phyloP scores from a whole-genome alignment of 2,888 invertebrate genomes.

The Epistrophe grossulariae region DNA sequence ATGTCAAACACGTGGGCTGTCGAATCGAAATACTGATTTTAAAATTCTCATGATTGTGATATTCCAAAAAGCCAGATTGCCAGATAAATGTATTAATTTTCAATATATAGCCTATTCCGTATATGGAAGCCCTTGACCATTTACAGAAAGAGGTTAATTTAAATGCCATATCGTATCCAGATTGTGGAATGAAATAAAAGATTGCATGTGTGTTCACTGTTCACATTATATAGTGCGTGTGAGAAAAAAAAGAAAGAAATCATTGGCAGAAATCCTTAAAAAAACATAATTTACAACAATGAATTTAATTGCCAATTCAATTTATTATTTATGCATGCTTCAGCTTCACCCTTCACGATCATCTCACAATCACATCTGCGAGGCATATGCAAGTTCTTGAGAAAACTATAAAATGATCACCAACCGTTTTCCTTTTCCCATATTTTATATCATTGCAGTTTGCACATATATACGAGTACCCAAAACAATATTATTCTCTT shows the following conservation, averaged over 20 bases:
- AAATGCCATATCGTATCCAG: slow-evolving; percentile 3
- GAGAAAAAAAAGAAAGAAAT: slow-evolving; percentile 22
- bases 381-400: slow-evolving; percentile 67
- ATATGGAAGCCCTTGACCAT: slow-evolving; percentile 53
- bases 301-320: slow-evolving; percentile 54
- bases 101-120: slow-evolving; percentile 49
- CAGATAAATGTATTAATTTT: not conserved
- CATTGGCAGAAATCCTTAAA: slow-evolving; percentile 29
- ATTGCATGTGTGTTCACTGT: not conserved
- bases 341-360: slow-evolving; percentile 42
- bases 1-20: slow-evolving; percentile 44
- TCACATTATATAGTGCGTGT: slow-evolving; percentile 4
- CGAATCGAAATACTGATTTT: slow-evolving; percentile 16
- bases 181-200: not conserved
- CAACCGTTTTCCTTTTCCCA: not conserved
- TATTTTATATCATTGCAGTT: not conserved
- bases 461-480: not conserved
- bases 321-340: slow-evolving; percentile 20
- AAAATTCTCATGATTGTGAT: slow-evolving; percentile 50
- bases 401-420: slow-evolving; percentile 43
- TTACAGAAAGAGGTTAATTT: slow-evolving; percentile 48
- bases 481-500: slow-evolving; percentile 9
- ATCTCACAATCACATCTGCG: slow-evolving; percentile 67
- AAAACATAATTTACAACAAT: slow-evolving; percentile 27
- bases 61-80: slow-evolving; percentile 19